Evolutionary conservation across 2,113 vertebrate species (phyloP).

Genomic region (Pampusana beccarii): DNA sequence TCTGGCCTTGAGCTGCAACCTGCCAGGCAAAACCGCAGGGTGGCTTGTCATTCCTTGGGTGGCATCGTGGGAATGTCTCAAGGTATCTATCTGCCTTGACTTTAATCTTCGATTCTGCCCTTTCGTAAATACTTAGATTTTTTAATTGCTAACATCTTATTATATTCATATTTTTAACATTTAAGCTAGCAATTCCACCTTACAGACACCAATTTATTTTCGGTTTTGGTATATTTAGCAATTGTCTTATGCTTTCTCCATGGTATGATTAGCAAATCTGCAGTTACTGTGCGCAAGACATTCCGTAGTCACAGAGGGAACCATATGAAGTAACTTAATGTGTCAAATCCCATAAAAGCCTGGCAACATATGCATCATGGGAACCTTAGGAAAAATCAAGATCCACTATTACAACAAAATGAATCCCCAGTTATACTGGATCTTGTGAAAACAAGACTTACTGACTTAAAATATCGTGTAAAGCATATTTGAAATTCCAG

Average conservation of each 20-base stretch:
- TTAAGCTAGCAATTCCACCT: background rate
- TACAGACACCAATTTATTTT: background rate
- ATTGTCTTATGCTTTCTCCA: background rate
- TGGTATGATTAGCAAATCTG: background rate
- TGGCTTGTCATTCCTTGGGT: fast-evolving
- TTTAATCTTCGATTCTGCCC: background rate
- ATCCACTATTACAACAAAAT: background rate
- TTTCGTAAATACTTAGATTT: background rate
- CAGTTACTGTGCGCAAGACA: background rate
- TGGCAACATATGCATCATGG: background rate
- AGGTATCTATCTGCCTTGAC: background rate
- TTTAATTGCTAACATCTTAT: background rate
- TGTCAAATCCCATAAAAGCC: background rate
- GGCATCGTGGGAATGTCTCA: fast-evolving
- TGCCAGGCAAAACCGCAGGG: background rate
- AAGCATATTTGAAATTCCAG: background rate
- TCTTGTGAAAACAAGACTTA: background rate
- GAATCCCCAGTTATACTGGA: background rate
- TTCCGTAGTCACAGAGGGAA: background rate
- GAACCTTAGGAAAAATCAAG: background rate
- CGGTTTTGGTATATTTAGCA: background rate
- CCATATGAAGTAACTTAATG: background rate
- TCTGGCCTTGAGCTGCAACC: background rate
- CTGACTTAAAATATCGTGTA: background rate
- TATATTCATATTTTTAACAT: background rate